phyloP scores from a whole-genome alignment of 2,113 vertebrate species.

The Collichthys lucidus region DNA sequence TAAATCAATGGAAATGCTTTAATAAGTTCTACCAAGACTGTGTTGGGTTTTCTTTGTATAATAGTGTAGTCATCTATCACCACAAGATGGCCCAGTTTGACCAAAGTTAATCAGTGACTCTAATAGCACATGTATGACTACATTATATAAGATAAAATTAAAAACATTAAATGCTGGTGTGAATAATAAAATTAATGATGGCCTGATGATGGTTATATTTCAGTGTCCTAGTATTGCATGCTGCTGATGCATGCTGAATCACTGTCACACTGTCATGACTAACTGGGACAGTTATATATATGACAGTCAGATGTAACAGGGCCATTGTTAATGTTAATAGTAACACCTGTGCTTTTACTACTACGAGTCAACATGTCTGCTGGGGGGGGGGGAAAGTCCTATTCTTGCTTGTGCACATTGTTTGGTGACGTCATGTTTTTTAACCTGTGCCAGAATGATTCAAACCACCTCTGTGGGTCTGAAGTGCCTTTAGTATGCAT shows the following conservation, averaged over 20 bases:
- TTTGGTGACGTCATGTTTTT: neutral
- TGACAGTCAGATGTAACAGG: neutral
- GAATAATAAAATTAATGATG: neutral
- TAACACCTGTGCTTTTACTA: neutral
- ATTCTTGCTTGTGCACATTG: neutral
- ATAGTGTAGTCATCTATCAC: neutral
- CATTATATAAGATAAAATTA: too few species aligned
- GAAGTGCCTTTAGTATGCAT: neutral
- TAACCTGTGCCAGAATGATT: neutral
- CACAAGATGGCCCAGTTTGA: constrained; percentile 56
- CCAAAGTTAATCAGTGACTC: neutral
- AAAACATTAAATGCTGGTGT: neutral
- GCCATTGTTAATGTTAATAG: neutral
- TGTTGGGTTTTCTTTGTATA: neutral
- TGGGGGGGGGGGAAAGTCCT: neutral
- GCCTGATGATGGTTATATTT: neutral
- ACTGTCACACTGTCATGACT: neutral
- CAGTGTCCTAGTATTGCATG: neutral
- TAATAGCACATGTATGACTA: neutral
- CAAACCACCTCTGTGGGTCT: neutral
- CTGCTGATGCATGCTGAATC: neutral
- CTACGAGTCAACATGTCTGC: neutral
- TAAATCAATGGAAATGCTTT: neutral
- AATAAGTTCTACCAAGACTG: neutral
- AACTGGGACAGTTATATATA: neutral